Evolutionary conservation across 2,888 invertebrate genomes (phyloP).

Genomic region (Limnephilus lunatus): DNA sequence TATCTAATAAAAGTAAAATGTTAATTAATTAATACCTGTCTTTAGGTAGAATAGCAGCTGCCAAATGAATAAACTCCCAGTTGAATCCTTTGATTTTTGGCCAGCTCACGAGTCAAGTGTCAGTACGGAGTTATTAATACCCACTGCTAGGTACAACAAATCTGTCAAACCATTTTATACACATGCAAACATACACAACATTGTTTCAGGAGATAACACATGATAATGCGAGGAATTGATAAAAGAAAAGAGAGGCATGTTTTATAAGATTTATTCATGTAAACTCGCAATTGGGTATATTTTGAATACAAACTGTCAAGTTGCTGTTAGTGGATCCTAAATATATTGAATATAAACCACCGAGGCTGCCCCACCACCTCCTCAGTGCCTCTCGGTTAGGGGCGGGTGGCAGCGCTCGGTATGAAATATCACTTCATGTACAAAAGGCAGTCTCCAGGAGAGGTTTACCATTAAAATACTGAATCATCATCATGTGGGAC

Average conservation of each 20-base stretch:
- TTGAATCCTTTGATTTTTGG: background rate
- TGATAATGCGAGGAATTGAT: conserved; percentile 23
- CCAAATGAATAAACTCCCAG: background rate
- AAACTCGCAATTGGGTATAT: conserved; percentile 74
- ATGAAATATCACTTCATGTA: conserved; percentile 68
- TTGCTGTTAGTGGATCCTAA: conserved; percentile 75
- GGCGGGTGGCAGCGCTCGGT: conserved; percentile 69
- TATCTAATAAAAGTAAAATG: background rate
- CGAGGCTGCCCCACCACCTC: conserved; percentile 49
- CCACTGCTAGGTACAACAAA: conserved; percentile 5
- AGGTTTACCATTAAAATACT: conserved; percentile 76
- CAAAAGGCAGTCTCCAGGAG: conserved; percentile 77
- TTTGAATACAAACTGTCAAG: conserved; percentile 76
- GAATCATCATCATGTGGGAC: conserved; percentile 65
- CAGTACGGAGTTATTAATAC: background rate
- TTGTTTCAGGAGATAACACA: conserved; percentile 8
- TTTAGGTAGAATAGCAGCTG: background rate
- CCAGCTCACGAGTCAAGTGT: background rate
- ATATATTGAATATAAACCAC: conserved; percentile 57
- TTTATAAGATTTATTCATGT: conserved; percentile 79
- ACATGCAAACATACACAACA: background rate
- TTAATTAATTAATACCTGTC: background rate
- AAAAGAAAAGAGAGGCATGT: conserved; percentile 50
- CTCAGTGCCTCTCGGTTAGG: too few relatives aligned
- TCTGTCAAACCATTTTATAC: background rate